These are phyloP conservation scores for Boloria euphrosyne DNA, from an alignment of 2,888 invertebrate species.

Conservation along the genomic window DNA sequence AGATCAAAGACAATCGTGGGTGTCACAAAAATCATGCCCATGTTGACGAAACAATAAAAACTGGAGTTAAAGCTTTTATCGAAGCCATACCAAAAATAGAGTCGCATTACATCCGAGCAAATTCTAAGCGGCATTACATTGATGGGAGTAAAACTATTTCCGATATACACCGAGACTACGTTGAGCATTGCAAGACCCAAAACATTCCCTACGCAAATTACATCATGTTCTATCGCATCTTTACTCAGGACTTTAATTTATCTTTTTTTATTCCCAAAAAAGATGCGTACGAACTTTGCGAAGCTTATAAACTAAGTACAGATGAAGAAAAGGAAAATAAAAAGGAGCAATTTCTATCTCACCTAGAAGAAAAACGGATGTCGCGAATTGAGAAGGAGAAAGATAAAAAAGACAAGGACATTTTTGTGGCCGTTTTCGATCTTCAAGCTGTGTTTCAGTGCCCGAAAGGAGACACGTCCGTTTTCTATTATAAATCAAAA, in stretches of 20 bases:
- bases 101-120: conserved; percentile 34
- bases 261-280: conserved; percentile 37
- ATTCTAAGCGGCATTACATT: conserved; percentile 14
- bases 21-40: not conserved
- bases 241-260: conserved; percentile 41
- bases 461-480: too few species aligned
- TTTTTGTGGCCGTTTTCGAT: conserved; percentile 33
- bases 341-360: conserved; percentile 37
- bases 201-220: conserved; percentile 27
- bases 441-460: conserved; percentile 32
- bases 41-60: conserved; percentile 9
- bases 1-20: conserved; percentile 1
- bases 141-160: conserved; percentile 25
- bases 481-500: conserved; percentile 30
- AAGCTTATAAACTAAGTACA: conserved; percentile 39
- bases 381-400: conserved; percentile 42
- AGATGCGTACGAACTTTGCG: conserved; percentile 38
- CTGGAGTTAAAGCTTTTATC: conserved; percentile 22
- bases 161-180: conserved; percentile 24
- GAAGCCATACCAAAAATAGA: conserved; percentile 31
- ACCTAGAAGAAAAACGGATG: conserved; percentile 41
- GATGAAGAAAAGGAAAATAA: conserved; percentile 42
- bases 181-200: conserved; percentile 18
- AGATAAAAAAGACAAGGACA: conserved; percentile 40
- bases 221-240: conserved; percentile 33